Base-by-base conservation (phyloP, 2,888 invertebrate genomes). In the Cantharis lateralis region DNA sequence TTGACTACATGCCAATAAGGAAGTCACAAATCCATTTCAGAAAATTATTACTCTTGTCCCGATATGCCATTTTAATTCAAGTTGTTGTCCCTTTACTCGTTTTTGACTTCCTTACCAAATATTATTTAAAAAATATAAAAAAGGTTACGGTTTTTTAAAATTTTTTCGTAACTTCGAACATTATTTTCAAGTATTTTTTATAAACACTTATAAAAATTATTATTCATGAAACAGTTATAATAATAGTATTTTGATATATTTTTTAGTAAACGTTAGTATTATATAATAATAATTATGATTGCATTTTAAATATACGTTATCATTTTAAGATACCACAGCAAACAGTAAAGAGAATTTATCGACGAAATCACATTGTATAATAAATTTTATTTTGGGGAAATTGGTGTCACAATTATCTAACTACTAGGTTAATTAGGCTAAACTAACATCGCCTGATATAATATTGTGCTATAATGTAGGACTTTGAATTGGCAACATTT, bases 361-460 rank as follows among this genome's bases (percentile, higher is more conserved):
- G 64, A 20, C 24, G 64, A 66, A 66, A 66, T 66, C 64, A 66
- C 64, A 66, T 66, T 16, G 48, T 48, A 66, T 66, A 66, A 66
- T 15, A 66, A 66, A n/a, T 20, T 66, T 66, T 66, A 20, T 66
- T 63, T 66, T 66, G 64, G 78, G 75, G 75, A 78, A 76, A 77
- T 80, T 80, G 82, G 81, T 81, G 82, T 82, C 79, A 80, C 81
- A 79, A 77, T 74, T 75, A 79, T 79, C 78, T 75, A 78, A 62
- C 75, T 78, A 79, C 75, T 74, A 75, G 64, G 16, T 66, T 77
- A 77, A 62, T 62, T 72, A 77, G 78, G 71, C 78, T 79, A 77
- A 68, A 78, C 78, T 79, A 81, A 81, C 77, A 80, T 78, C 80
- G 81, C 80, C 80, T 81, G 79, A 80, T 80, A 81, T 79, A 48